Percentiles rank a stretch among this genome's conserved stretches.
Conservation (phyloP, 1,140 invertebrate genomes). For the Megalopta genalis region DNA sequence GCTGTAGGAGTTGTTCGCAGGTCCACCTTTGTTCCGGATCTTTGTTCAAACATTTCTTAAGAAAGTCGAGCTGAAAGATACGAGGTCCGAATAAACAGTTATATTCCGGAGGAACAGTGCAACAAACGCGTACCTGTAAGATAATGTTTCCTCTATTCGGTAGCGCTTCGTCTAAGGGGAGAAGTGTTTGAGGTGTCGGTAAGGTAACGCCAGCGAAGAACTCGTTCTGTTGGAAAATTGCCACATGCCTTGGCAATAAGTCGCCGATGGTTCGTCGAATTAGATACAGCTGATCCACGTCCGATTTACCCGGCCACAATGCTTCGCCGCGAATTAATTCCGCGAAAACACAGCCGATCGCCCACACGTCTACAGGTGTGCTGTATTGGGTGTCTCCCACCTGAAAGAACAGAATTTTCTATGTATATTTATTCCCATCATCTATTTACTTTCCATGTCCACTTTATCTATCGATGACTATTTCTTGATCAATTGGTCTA, state of each 20-base stretch:
- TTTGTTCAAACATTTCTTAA: conserved; percentile 96
- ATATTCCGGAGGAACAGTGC: too few relatives aligned
- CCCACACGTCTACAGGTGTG: conserved; percentile 98
- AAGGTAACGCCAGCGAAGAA: conserved; percentile 96
- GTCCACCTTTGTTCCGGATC: conserved; percentile 95
- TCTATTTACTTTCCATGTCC: too few relatives aligned
- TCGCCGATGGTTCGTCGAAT: conserved; percentile 96
- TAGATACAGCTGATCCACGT: conserved; percentile 98
- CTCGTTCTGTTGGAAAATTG: conserved; percentile 96
- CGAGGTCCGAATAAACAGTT: too few relatives aligned
- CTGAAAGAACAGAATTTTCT: conserved; percentile 50
- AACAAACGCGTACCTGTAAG: conserved; percentile 63
- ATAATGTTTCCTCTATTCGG: conserved; percentile 85
- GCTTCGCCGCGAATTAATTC: conserved; percentile 97
- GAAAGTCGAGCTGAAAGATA: conserved; percentile 86
- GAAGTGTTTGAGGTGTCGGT: conserved; percentile 93
- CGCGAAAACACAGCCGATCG: conserved; percentile 96
- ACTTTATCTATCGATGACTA: too few relatives aligned
- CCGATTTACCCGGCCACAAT: conserved; percentile 98
- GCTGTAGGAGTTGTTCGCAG: conserved; percentile 93
- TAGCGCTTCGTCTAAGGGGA: conserved; percentile 91
- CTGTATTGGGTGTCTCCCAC: conserved; percentile 99
- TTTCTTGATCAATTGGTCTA: too few relatives aligned
- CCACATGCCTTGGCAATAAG: conserved; percentile 94
- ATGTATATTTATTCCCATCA: not conserved